phyloP scores from a whole-genome alignment of 92 coral and sea anemone genomes.

The Heteractis magnifica region DNA sequence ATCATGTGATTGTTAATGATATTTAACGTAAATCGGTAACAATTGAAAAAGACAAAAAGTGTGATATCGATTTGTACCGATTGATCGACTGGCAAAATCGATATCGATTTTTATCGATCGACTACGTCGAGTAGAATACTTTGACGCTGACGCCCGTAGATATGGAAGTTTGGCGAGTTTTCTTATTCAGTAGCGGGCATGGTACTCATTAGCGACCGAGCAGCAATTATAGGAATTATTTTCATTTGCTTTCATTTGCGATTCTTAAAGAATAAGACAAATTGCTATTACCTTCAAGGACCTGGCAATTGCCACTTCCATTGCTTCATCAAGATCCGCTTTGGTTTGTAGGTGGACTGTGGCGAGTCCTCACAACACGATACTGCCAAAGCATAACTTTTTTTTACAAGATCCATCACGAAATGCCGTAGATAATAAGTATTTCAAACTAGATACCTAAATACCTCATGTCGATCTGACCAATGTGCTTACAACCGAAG shows the following conservation, averaged over 20 bases:
- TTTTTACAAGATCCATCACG: neutral
- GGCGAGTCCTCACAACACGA: neutral
- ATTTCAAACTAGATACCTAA: neutral
- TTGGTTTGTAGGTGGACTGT: neutral
- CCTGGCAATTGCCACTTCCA: neutral
- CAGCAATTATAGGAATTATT: neutral
- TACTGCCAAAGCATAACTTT: neutral
- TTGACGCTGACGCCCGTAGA: too few relatives aligned
- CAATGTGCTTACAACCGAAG: neutral
- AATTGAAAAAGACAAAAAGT: too few relatives aligned
- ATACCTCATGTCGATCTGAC: neutral
- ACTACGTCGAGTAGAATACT: too few relatives aligned
- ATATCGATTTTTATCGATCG: too few relatives aligned
- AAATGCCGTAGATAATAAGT: neutral
- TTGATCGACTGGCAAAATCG: too few relatives aligned
- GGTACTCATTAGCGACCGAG: neutral
- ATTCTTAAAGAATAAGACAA: too few relatives aligned
- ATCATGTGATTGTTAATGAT: too few relatives aligned
- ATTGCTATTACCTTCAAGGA: neutral
- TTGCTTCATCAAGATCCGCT: neutral
- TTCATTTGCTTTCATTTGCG: neutral
- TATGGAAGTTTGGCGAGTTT: too few relatives aligned
- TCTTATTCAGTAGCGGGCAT: neutral
- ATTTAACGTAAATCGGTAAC: too few relatives aligned
- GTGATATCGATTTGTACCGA: too few relatives aligned